These are phyloP conservation scores for Polypedilum pembai DNA, from an alignment of 1,140 invertebrate species.

Conservation along the genomic window DNA sequence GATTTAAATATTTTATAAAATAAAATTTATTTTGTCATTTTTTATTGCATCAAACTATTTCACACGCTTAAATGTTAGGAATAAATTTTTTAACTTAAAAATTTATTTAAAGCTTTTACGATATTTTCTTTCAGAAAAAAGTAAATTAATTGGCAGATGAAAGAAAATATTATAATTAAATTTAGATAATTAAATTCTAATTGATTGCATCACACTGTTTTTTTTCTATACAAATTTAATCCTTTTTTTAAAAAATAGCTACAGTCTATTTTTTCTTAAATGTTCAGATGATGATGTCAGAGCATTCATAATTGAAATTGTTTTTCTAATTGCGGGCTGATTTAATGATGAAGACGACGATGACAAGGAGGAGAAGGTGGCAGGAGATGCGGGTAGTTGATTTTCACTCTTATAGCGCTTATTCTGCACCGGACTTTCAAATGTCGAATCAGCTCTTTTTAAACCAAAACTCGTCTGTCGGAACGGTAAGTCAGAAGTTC, in stretches of 20 bases:
- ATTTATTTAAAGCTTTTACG: not conserved
- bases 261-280: conserved; percentile 3
- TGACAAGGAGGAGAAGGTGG: no score
- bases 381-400: not conserved
- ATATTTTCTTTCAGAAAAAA: not conserved
- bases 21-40: conserved; percentile 2
- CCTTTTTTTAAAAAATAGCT: not conserved
- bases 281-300: not conserved
- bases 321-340: not conserved
- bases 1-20: not conserved
- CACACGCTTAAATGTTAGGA: not conserved
- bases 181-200: not conserved
- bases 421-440: not conserved
- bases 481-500: not conserved
- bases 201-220: not conserved
- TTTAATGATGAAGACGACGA: not conserved
- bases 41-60: not conserved
- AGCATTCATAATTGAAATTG: conserved; percentile 9
- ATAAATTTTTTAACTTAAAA: not conserved
- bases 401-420: not conserved
- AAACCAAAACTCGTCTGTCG: not conserved
- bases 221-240: conserved; percentile 11
- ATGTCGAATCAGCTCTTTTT: not conserved
- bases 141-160: no score
- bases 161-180: no score